Base-by-base conservation (phyloP, 37 sponge, comb jelly and placozoan genomes). In the Bolinopsis microptera region DNA sequence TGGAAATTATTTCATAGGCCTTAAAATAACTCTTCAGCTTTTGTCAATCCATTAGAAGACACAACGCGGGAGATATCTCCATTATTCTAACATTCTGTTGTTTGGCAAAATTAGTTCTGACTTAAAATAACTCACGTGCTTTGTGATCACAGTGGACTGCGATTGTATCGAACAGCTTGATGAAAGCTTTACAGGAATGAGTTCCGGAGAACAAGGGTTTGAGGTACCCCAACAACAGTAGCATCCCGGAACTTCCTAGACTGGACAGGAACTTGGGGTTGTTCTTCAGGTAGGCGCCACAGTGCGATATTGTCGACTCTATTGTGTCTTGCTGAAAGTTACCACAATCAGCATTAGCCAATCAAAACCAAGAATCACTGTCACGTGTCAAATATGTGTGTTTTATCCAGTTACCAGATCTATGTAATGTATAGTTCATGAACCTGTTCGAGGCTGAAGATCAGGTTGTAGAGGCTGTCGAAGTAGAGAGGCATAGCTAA, bases 181-280 rank as follows among this genome's bases (percentile, higher is more conserved):
- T 86, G 61, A 86, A 86, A 1, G 90, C 35, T 86, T 86, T 86
- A 26, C 61, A 86, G 48, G 90, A 13, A 21, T n/a, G 21, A 21
- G 61, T 35, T 86, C 90, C 90, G 39, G 41, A 41, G 30, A 86
- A 86, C 16, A 86, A 30, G 8, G 90, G 90, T 86, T 86, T 41
- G 28, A 86, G 48, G 26, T 39, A 39, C 26, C 90, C 90, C 90
- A 86, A 23, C 26, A 86, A 27, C 3, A 86, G 61, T 22, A 86
- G 3, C 90, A 86, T 86, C 26, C 90, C 90, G 1, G 90, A 23
- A 22, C 23, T 38, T 28, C 35, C 90, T 48, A 86, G 26, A 39
- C 90, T 41, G 13, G 90, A 30, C 13, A 86, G 31, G 28, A 86
- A 86, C 61, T 39, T 86, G 61, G 41, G 41, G 13, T 86, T 86